Evolutionary conservation across 1,140 invertebrate species (phyloP).

Genomic region (Manduca sexta): DNA sequence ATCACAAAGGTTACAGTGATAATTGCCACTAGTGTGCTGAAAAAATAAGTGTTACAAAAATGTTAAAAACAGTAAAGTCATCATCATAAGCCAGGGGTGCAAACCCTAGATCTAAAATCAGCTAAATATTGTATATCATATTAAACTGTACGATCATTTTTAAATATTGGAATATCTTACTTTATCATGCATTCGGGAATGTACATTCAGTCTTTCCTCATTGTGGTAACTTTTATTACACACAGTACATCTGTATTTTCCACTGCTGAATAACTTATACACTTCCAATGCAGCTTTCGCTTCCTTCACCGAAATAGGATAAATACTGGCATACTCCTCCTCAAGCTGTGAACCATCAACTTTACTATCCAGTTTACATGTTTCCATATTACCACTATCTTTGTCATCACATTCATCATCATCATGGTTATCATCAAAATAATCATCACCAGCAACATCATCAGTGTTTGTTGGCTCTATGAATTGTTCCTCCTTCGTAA

Average conservation of each 20-base stretch:
- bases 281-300: constrained; percentile 49
- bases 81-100: too few relatives aligned
- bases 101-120: too few relatives aligned
- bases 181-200: constrained; percentile 59
- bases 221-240: constrained; percentile 42
- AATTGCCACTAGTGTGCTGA: constrained; percentile 46
- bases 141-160: neutral
- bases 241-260: constrained; percentile 36
- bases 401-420: constrained; percentile 12
- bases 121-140: neutral
- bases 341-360: constrained; percentile 41
- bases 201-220: constrained; percentile 38
- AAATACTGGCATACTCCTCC: constrained; percentile 50
- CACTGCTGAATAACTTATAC: constrained; percentile 42
- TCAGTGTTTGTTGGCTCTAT: neutral
- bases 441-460: constrained; percentile 8
- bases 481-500: constrained; percentile 6
- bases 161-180: constrained; percentile 22
- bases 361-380: constrained; percentile 14
- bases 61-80: too few relatives aligned
- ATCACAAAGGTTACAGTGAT: constrained; percentile 41
- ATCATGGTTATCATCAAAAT: constrained; percentile 19
- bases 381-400: constrained; percentile 20
- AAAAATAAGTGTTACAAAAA: constrained; percentile 21
- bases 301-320: constrained; percentile 44